Base-by-base conservation (phyloP, 1,140 invertebrate species). In the Galleria mellonella region DNA sequence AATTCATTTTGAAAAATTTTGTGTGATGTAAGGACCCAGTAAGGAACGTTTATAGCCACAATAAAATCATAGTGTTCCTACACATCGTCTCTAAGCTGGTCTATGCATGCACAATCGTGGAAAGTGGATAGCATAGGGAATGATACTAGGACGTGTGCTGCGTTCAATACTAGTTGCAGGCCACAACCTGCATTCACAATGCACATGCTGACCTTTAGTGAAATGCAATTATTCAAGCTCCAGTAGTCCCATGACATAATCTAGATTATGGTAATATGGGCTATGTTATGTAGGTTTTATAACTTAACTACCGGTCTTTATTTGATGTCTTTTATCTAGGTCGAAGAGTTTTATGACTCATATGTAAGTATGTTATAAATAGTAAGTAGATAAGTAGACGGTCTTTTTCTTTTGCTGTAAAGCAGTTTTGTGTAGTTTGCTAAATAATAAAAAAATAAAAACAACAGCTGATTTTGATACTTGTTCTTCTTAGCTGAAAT, bases 181-280 rank as follows among this genome's bases (percentile, higher is more conserved):
- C 31, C 31, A 30, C 32, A 43, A 46, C 17, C 47, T 50, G 48
- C 32, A 29, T 59, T 28, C 58, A 53, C 42, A 55, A 43, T 17
- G 9, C 45, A 54, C 46, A 23, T 23, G 47, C 30, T 71, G 68
- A 72, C 75, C 72, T 72, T 62, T 41, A 67, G 65, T 62, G 57
- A 62, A 64, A 68, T 57, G 64, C 61, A 48, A 77, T 69, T 72
- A 76, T 74, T 71, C 68, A 63, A 82, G 72, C 67, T 78, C 79
- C 50, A 83, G 67, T 78, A 81, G 77, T 72, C 76, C 63, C 66
- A 72, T 83, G 75, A 82, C 77, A 83, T 82, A 83, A 83, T 77
- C 69, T 64, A 65, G 53, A 71, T 75, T 63, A 68, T 71, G 62
- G 61, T 63, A 50, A 55, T 61, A 51, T 51, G 23, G 31, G 37